Evolutionary conservation across 1,140 invertebrate species (phyloP).

Genomic region (Acyrthosiphon pisum): DNA sequence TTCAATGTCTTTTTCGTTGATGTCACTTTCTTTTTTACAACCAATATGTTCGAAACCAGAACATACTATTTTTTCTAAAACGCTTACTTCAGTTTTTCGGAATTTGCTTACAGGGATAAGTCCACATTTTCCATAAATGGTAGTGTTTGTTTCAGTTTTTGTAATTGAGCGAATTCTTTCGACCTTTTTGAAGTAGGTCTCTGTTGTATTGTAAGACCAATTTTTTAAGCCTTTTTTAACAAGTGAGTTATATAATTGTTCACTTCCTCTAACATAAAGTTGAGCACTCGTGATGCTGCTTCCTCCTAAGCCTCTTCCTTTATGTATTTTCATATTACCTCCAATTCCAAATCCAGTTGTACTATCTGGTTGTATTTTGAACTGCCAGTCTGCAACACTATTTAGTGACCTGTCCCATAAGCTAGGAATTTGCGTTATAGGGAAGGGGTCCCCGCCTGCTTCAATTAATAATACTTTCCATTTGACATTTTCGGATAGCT

Average conservation of each 20-base stretch:
- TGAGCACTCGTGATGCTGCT: slow-evolving; percentile 92
- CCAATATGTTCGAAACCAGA: slow-evolving; percentile 65
- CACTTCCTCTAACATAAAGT: slow-evolving; percentile 93
- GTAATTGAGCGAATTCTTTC: slow-evolving; percentile 66
- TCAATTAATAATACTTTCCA: slow-evolving; percentile 68
- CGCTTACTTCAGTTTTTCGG: slow-evolving; percentile 68
- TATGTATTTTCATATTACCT: slow-evolving; percentile 48
- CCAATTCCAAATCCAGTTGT: slow-evolving; percentile 71
- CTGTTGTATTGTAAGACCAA: slow-evolving; percentile 72
- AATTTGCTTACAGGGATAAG: slow-evolving; percentile 64
- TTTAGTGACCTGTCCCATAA: slow-evolving; percentile 3
- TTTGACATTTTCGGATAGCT: slow-evolving; percentile 66
- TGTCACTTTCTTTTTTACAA: slow-evolving; percentile 68
- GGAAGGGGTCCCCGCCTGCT: slow-evolving; percentile 72
- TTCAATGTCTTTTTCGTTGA: slow-evolving; percentile 70
- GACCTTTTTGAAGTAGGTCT: slow-evolving; percentile 72
- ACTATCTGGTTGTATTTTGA: slow-evolving; percentile 23
- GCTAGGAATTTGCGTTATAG: slow-evolving; percentile 56
- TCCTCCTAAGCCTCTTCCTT: slow-evolving; percentile 80
- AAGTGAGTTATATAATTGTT: slow-evolving; percentile 92
- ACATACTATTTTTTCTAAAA: slow-evolving; percentile 66
- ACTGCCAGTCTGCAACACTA: slow-evolving; percentile 48
- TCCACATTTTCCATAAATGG: slow-evolving; percentile 60
- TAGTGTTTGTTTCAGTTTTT: slow-evolving; percentile 69
- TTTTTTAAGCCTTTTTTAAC: slow-evolving; percentile 78